Conservation (phyloP, 2,888 invertebrate genomes). For the Drosophila quinaria region DNA sequence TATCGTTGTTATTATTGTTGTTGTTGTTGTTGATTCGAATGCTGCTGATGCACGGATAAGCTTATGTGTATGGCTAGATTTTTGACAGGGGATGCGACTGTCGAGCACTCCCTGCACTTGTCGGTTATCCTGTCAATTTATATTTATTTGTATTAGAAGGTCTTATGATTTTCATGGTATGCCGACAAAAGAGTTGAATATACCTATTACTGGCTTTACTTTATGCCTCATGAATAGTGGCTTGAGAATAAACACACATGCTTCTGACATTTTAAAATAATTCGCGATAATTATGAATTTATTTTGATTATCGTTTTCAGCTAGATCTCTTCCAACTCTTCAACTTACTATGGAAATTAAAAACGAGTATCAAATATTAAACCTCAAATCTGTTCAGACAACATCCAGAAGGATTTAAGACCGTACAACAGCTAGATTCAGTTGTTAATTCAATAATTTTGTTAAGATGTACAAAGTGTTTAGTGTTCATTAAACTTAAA, state of each 20-base stretch:
- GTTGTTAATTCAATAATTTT: no score
- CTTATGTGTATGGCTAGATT: neutral
- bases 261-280: neutral
- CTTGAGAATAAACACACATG: constrained; percentile 57
- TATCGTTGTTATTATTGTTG: constrained; percentile 30
- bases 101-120: constrained; percentile 59
- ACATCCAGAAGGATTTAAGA: neutral
- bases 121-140: constrained; percentile 72
- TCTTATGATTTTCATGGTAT: constrained; percentile 25
- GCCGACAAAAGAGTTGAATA: constrained; percentile 3
- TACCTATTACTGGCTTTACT: neutral
- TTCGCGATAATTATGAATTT: neutral
- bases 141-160: constrained; percentile 34
- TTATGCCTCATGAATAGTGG: neutral
- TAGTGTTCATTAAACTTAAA: no score
- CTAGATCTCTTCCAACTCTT: neutral
- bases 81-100: constrained; percentile 2
- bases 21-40: constrained; percentile 15
- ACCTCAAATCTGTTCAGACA: neutral
- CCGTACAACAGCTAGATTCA: neutral
- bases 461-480: no score
- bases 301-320: neutral
- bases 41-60: constrained; percentile 61
- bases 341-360: neutral
- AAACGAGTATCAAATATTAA: neutral